Percentiles rank a stretch among this genome's conserved stretches.
Conservation (phyloP, 92 coral and sea anemone genomes). For the Epizoanthus fatuus region DNA sequence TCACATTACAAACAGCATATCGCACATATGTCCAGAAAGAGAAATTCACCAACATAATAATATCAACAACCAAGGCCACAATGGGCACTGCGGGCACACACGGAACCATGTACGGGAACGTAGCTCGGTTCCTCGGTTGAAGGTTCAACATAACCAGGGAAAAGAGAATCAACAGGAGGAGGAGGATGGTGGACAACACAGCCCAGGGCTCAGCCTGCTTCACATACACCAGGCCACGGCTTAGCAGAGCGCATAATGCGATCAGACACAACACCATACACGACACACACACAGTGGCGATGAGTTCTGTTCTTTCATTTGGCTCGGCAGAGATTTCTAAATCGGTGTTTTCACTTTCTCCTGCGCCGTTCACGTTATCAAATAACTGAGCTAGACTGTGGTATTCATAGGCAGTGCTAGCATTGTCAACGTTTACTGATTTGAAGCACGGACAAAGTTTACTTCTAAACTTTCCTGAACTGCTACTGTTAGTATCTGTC, state of each 20-base stretch:
- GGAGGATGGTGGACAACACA: slow-evolving; percentile 49
- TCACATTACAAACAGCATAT: slow-evolving; percentile 74
- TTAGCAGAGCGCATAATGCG: slow-evolving; percentile 66
- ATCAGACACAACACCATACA: slow-evolving; percentile 62
- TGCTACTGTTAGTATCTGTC: neutral
- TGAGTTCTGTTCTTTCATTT: slow-evolving; percentile 31
- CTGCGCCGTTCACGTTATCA: neutral
- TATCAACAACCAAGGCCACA: slow-evolving; percentile 76
- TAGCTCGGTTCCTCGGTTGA: slow-evolving; percentile 83
- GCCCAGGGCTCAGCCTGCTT: slow-evolving; percentile 46
- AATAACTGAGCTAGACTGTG: neutral
- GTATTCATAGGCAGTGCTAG: neutral
- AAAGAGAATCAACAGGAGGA: slow-evolving; percentile 50
- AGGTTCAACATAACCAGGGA: slow-evolving; percentile 59
- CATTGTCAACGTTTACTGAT: neutral
- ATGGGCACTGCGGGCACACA: slow-evolving; percentile 81
- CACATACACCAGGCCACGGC: slow-evolving; percentile 41
- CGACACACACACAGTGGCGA: slow-evolving; percentile 68
- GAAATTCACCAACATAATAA: slow-evolving; percentile 74
- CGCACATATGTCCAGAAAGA: slow-evolving; percentile 71
- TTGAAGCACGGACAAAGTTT: slow-evolving; percentile 18
- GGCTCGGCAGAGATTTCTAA: neutral
- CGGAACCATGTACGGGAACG: slow-evolving; percentile 90
- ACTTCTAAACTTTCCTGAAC: neutral
- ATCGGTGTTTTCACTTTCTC: neutral